Evolutionary conservation across 2,888 invertebrate species (phyloP), one percentile per base, ranked within the genome.

Genomic region (Drosophila histrio): DNA sequence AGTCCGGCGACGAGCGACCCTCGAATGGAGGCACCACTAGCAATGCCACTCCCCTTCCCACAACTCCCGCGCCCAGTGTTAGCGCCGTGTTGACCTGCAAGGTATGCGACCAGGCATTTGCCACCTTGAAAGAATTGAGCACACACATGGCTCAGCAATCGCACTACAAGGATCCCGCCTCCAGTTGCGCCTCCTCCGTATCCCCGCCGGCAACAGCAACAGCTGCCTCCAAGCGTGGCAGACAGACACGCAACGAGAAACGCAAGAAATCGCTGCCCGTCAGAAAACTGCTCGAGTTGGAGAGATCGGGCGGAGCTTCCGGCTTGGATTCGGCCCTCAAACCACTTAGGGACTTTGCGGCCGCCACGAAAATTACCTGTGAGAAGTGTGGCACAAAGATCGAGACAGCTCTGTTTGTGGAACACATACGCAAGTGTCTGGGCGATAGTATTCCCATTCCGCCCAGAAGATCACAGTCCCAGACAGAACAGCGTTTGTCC

Each of bases 111-210:
- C 97, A 98, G 92, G 97, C 98, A 38, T 99, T 98, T 92, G 96
- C 95, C 91, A 97, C 98, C 52, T 93, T 98, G 85, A 98, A 98
- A 91, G 98, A 98, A 90, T 94, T 99, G 46, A 98, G 98, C 92
- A 97, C 97, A 92, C 98, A 99, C 92, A 98, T 99, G 98, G 97
- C 98, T 59, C 97, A 98, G 91, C 98, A 98, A 92, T 97, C 98
- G 8, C 99, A 99, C 91, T 98, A 98, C 91, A 98, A 98, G 92
- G 98, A 98, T 90, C 94, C 97, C 41, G 96, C 60, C 96, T 34
- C 63, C 21, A 47, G 71, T 4, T 76, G 54, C 68, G 17, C 38
- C n/a, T 50, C 77, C 0, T 63, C 87, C 2, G 67, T 49, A 0
- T 62, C 73, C 1, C 77, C 66, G 5, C 64, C 72, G 0, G 73